Conservation (phyloP, 1,140 invertebrate species). For the Listronotus oregonensis region DNA sequence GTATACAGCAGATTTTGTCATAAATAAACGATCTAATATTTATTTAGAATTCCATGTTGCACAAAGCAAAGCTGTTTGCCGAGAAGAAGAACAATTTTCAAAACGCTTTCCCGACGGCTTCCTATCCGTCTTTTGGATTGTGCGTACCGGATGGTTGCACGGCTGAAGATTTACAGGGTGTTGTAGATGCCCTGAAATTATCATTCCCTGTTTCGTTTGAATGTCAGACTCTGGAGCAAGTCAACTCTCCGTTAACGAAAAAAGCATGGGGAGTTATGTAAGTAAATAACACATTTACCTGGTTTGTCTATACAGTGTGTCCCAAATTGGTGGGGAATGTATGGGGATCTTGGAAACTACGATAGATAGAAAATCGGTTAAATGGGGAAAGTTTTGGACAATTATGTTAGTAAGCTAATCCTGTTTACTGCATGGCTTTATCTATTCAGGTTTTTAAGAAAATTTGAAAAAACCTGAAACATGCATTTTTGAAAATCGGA, state of each 20-base stretch:
- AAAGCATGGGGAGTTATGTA: slow-evolving; percentile 39
- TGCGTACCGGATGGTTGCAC: slow-evolving; percentile 39
- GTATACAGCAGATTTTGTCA: background rate
- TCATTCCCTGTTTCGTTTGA: slow-evolving; percentile 17
- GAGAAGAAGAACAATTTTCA: slow-evolving; percentile 18
- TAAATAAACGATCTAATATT: slow-evolving; percentile 1
- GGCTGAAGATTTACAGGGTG: slow-evolving; percentile 21
- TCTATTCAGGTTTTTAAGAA: too few relatives aligned
- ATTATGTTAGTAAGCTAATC: too few relatives aligned
- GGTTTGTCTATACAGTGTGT: too few relatives aligned
- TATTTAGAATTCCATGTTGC: background rate
- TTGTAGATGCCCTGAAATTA: slow-evolving; percentile 14
- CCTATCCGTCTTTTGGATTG: slow-evolving; percentile 34
- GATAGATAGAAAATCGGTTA: too few relatives aligned
- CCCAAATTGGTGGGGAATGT: too few relatives aligned
- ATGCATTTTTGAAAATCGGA: too few relatives aligned
- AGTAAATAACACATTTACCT: too few relatives aligned
- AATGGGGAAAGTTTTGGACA: too few relatives aligned
- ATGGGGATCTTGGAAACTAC: too few relatives aligned
- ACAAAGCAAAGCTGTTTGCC: slow-evolving; percentile 5
- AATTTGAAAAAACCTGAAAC: too few relatives aligned
- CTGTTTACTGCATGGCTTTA: too few relatives aligned
- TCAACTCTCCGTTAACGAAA: slow-evolving; percentile 25
- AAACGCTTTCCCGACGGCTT: slow-evolving; percentile 12
- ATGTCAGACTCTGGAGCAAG: slow-evolving; percentile 36